These are phyloP conservation scores for Brachycybe producta DNA, from an alignment of 2,888 invertebrate genomes.

Conservation along the genomic window DNA sequence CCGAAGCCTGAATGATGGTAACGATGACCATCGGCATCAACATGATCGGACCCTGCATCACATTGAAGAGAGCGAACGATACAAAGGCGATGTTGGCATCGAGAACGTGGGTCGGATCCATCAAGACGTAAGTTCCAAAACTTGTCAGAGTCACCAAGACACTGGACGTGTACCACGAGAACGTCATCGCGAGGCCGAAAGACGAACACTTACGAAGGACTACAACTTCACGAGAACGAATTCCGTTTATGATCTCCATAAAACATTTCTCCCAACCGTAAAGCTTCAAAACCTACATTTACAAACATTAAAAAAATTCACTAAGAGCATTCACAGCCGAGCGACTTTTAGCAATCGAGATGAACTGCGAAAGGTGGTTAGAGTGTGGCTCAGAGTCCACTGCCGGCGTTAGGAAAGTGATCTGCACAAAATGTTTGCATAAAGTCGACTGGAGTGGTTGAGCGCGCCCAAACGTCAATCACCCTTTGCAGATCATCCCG, in stretches of 20 bases:
- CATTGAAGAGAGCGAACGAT: constrained; percentile 40
- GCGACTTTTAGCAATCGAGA: no score
- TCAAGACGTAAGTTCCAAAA: constrained; percentile 38
- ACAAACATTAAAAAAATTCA: no score
- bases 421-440: no score
- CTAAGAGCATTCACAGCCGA: constrained; percentile 1
- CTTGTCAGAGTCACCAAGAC: constrained; percentile 26
- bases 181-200: constrained; percentile 28
- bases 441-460: no score
- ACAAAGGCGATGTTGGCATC: constrained; percentile 40
- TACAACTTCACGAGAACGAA: constrained; percentile 33
- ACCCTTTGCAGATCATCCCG: no score
- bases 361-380: no score
- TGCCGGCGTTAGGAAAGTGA: no score
- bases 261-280: constrained; percentile 41
- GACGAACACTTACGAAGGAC: constrained; percentile 28
- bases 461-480: no score
- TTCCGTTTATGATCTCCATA: constrained; percentile 20
- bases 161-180: constrained; percentile 17
- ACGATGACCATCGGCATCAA: constrained; percentile 29
- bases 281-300: constrained; percentile 37
- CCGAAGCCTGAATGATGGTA: constrained; percentile 30
- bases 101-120: constrained; percentile 33
- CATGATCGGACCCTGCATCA: constrained; percentile 39
- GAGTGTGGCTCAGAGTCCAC: no score